Evolutionary conservation across 2,113 vertebrate species (phyloP).

Genomic region (Baryphthengus martii): DNA sequence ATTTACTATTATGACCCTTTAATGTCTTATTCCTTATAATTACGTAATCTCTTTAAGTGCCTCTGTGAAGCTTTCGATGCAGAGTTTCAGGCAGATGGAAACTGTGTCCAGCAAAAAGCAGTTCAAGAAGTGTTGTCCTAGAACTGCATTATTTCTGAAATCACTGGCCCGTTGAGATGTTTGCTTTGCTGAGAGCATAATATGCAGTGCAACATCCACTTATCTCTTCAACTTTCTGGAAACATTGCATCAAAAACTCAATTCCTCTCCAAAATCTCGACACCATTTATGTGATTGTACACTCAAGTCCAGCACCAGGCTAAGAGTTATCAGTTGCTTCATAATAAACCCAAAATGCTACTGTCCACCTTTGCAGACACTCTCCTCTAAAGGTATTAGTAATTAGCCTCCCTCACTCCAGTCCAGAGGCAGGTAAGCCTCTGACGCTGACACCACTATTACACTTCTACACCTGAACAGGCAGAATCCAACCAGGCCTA

Average conservation of each 20-base stretch:
- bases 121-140: not conserved
- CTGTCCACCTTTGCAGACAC: not conserved
- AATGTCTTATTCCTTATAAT: not conserved
- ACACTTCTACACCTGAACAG: not conserved
- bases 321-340: not conserved
- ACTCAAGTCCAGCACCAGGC: not conserved
- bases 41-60: not conserved
- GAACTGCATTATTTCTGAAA: conserved; percentile 6
- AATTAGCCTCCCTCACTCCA: not conserved
- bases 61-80: not conserved
- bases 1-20: not conserved
- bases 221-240: not conserved
- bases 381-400: not conserved
- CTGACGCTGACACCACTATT: not conserved
- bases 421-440: not conserved
- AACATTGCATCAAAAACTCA: not conserved
- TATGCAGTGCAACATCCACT: not conserved
- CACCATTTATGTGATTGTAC: not conserved
- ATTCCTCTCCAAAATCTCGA: not conserved
- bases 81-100: not conserved
- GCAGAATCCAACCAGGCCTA: not conserved
- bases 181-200: conserved; percentile 10
- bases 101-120: not conserved
- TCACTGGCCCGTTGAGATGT: conserved; percentile 6
- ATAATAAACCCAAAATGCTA: not conserved